Percentiles rank a stretch among this genome's conserved stretches.
Conservation (phyloP, 2,797 vertebrate genomes). For the Micrastur ruficollis region DNA sequence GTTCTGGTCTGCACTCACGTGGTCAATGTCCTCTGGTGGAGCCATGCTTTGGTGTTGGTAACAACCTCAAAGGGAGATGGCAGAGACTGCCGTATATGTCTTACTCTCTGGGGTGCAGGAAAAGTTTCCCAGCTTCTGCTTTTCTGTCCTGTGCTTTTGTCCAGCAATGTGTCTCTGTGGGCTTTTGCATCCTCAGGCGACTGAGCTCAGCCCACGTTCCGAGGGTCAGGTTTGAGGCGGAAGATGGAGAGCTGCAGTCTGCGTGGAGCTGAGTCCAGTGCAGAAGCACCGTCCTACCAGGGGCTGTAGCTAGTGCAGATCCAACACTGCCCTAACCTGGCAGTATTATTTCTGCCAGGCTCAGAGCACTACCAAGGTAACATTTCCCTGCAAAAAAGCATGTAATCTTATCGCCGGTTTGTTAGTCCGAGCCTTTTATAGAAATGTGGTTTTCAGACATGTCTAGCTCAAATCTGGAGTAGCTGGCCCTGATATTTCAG, state of each 20-base stretch:
- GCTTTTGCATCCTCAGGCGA: rapidly evolving
- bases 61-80: background rate
- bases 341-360: background rate
- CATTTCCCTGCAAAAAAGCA: background rate
- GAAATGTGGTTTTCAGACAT: background rate
- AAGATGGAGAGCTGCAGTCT: background rate
- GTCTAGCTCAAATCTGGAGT: background rate
- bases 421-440: background rate
- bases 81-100: background rate
- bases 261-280: background rate
- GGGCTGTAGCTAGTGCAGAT: background rate
- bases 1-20: background rate
- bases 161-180: background rate
- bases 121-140: background rate
- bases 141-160: background rate
- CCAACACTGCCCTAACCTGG: background rate
- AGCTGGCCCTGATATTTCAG: background rate
- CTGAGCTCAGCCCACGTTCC: background rate
- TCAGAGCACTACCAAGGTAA: background rate
- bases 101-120: background rate
- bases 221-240: background rate
- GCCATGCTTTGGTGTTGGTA: background rate
- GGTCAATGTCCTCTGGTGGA: background rate
- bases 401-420: background rate
- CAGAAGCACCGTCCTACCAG: background rate